phyloP scores from a whole-genome alignment of 2,888 invertebrate genomes.

The Pedicia rivosa region DNA sequence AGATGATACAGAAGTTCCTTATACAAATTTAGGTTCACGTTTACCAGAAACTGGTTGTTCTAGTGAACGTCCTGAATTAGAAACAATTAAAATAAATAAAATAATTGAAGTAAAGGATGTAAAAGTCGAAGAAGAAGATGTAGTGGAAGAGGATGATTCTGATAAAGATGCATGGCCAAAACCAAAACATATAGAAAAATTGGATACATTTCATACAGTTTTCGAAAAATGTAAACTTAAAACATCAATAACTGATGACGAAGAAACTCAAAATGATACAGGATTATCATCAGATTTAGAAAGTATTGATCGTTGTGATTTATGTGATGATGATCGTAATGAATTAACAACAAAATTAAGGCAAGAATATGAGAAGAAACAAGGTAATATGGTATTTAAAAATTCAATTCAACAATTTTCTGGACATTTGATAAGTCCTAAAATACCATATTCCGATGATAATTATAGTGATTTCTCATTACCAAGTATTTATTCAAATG shows the following conservation, averaged over 20 bases:
- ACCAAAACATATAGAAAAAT: constrained; percentile 14
- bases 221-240: constrained; percentile 26
- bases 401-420: constrained; percentile 45
- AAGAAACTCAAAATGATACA: no score
- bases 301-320: neutral
- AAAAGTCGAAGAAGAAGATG: constrained; percentile 3
- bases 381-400: constrained; percentile 41
- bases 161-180: constrained; percentile 8
- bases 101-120: constrained; percentile 1
- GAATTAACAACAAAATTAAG: constrained; percentile 24
- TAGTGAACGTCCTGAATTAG: constrained; percentile 1
- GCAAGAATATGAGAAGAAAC: constrained; percentile 39
- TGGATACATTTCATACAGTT: constrained; percentile 27
- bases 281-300: neutral
- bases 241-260: neutral
- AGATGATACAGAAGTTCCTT: constrained; percentile 43
- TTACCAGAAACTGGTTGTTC: constrained; percentile 8
- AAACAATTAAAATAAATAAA: neutral
- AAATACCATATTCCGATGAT: constrained; percentile 15
- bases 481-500: constrained; percentile 11
- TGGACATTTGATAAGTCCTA: constrained; percentile 32
- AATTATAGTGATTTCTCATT: constrained; percentile 12
- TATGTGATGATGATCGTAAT: constrained; percentile 17
- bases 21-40: constrained; percentile 15
- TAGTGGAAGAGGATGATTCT: neutral